A percentile compares a stretch with the other conserved stretches of the same genome.
phyloP scores from a whole-genome alignment of 2,888 invertebrate species.

The Malachius bipustulatus region DNA sequence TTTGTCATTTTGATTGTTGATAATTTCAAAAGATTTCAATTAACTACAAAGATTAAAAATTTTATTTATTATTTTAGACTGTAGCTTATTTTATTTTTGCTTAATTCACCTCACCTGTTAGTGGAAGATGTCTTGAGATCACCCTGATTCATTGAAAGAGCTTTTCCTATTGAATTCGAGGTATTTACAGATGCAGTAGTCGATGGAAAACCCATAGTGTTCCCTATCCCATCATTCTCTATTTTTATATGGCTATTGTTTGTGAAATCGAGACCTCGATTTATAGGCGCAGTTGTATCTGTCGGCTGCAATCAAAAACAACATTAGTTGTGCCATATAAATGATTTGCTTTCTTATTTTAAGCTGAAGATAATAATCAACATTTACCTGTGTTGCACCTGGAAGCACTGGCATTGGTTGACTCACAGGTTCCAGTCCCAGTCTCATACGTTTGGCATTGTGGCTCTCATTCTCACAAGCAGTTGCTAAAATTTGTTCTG shows the following conservation, averaged over 20 bases:
- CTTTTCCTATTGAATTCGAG: constrained; percentile 40
- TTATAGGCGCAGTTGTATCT: constrained; percentile 48
- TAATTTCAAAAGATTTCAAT: too few relatives aligned
- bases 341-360: constrained; percentile 4
- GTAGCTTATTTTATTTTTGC: too few relatives aligned
- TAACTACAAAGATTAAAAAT: too few relatives aligned
- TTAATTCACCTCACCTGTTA: constrained; percentile 25
- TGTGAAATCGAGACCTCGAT: constrained; percentile 33
- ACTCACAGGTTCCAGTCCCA: constrained; percentile 88
- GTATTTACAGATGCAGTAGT: constrained; percentile 41
- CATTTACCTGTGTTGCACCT: constrained; percentile 44
- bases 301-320: constrained; percentile 38
- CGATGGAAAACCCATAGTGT: constrained; percentile 29
- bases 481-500: constrained; percentile 88
- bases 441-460: constrained; percentile 93
- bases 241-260: constrained; percentile 32
- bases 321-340: neutral
- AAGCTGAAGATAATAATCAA: neutral
- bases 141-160: constrained; percentile 30
- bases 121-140: constrained; percentile 25
- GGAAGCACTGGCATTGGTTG: constrained; percentile 75
- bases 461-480: constrained; percentile 97
- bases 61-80: too few relatives aligned
- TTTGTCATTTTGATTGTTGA: too few relatives aligned
- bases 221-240: constrained; percentile 31